Percentiles rank a stretch among this genome's conserved stretches.
These are phyloP conservation scores for Leptinotarsa texana DNA, from an alignment of 1,140 invertebrate genomes.

Conservation along the genomic window DNA sequence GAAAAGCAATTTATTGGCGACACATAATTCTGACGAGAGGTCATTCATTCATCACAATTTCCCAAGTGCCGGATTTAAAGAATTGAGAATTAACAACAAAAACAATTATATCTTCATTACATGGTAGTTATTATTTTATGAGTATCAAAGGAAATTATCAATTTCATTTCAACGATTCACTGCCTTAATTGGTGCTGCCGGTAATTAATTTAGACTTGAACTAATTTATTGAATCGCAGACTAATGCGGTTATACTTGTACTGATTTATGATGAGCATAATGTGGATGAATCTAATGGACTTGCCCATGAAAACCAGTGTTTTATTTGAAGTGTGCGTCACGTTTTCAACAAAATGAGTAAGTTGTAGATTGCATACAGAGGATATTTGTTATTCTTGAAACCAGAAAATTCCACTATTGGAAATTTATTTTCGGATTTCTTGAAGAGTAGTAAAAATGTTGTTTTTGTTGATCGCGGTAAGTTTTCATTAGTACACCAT, in stretches of 20 bases:
- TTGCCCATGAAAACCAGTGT: background rate
- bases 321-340: background rate
- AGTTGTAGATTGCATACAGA: too few relatives aligned
- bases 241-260: background rate
- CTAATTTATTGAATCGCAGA: background rate
- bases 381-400: too few relatives aligned
- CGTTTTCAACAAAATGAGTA: too few relatives aligned
- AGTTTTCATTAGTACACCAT: too few relatives aligned
- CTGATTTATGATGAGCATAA: background rate
- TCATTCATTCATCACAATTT: too few relatives aligned
- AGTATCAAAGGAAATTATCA: background rate
- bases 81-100: background rate
- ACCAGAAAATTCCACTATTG: too few relatives aligned
- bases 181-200: background rate
- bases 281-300: background rate
- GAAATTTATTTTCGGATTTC: too few relatives aligned
- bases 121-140: background rate
- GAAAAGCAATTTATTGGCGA: too few relatives aligned
- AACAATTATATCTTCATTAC: background rate
- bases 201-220: conserved; percentile 1
- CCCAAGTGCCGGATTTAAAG: too few relatives aligned
- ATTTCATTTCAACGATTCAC: background rate
- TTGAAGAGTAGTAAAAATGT: too few relatives aligned
- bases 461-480: too few relatives aligned
- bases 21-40: too few relatives aligned